Evolutionary conservation across 2,888 invertebrate genomes (phyloP), one percentile per base, ranked within the genome.

Genomic region (Agonopterix alstromeriana): DNA sequence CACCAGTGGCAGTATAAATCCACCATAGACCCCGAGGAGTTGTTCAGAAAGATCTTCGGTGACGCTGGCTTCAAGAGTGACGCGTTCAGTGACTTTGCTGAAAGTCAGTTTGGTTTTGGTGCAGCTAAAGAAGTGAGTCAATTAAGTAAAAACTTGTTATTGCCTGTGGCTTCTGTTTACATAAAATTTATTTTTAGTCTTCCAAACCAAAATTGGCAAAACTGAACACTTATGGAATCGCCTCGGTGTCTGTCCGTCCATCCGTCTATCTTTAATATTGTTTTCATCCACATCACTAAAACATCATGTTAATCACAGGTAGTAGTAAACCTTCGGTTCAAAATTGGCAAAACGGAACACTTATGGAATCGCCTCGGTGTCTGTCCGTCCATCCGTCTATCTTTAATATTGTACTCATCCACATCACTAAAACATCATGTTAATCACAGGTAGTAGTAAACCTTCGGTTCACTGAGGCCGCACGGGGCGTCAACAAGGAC

Each of bases 1-100:
- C 93, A 94, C 63, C 92, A 91, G 60, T 97, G 96, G 96, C 93
- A 95, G 63, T 98, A 96, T 73, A 94, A 94, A 56, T 95, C 96
- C 0, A 93, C 93, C 8, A 93, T 98, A 59, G 97, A 99, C 79
- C 98, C 99, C 0, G 98, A 99, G 71, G 98, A 99, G 77, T 79
- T 99, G 40, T 99, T 99, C 83, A 91, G 98, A 48, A 97, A 96
- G 82, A 98, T 99, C 67, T 99, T 99, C 78, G 96, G 95, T n/a
- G 94, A 95, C 61, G 93, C 92, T 35, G 94, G 93, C 36, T 95
- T 95, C 67, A 92, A 92, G 48, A 89, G 90, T 57, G 79, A 81
- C 35, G 85, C 90, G 35, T 94, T 94, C 69, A 94, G 93, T 54
- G 97, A 98, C 69, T 98, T 94, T 90, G 94, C 96, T 5, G 97